Evolutionary conservation across 2,888 invertebrate genomes (phyloP), one percentile per base, ranked within the genome.

Genomic region (Cheilosia vulpina): DNA sequence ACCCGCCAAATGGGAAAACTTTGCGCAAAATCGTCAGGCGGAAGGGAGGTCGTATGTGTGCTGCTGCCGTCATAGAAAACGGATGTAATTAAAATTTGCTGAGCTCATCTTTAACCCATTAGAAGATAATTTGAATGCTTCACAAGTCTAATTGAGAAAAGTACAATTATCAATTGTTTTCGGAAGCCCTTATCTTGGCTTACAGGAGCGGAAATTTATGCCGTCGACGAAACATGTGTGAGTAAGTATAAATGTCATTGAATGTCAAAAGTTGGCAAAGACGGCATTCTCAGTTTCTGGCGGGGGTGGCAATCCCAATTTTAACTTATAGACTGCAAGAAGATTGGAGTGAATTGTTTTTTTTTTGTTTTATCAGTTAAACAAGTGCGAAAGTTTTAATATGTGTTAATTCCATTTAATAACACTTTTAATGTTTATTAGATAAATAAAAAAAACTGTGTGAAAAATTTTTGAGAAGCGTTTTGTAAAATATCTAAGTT

Each of bases 101-200:
- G 69, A 84, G 79, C 75, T 84, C 83, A 84, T 84, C 79, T 84
- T 79, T 79, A 79, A 79, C 73, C 73, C 79, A 84, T 79, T 84
- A 75, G 71, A 65, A 79, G 73, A 84, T 79, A 84, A 84, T 84
- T 84, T 79, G 73, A 84, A 79, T 79, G 79, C 79, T 84, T 79
- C 58, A 58, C 69, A 73, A 84, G 73, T 84, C 79, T 75, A 84
- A 84, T 75, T 75, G 83, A 84, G 79, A 68, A 73, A 73, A 78
- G 72, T 55, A 78, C 78, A 83, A 83, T 79, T 79, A 79, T 79
- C 73, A 78, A 79, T 83, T 83, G 83, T 79, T 79, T 79, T 73
- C 79, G 55, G 75, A 60, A 75, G 69, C 57, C 50, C 47, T 69
- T 65, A 65, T 65, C 43, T 60, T 41, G n/a, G 47, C 15, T n/a